phyloP scores from a whole-genome alignment of 30 jellyfish, hydroid and myxozoan genomes.

The Pseudorhiza aurosa region DNA sequence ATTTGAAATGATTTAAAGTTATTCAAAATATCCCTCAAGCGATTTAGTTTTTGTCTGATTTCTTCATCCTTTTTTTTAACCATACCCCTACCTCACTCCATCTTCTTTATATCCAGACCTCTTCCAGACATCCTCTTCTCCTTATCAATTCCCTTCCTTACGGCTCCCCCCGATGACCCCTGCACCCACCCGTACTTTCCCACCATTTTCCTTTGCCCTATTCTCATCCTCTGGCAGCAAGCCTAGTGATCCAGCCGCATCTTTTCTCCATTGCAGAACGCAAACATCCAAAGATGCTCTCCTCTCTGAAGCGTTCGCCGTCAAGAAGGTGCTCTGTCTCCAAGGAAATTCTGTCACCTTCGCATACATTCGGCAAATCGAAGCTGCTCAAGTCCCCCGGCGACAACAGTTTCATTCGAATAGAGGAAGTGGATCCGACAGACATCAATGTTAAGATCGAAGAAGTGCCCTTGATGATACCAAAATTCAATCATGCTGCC shows the following conservation, averaged over 20 bases:
- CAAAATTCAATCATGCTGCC: slow-evolving; percentile 71
- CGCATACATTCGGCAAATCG: slow-evolving; percentile 57
- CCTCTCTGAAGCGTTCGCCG: slow-evolving; percentile 74
- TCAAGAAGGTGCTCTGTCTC: slow-evolving; percentile 68
- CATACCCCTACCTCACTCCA: no score
- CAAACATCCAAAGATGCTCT: slow-evolving; percentile 73
- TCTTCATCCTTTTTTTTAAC: neutral
- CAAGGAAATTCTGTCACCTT: slow-evolving; percentile 57
- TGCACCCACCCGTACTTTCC: neutral
- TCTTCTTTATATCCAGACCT: neutral
- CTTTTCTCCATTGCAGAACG: slow-evolving; percentile 53
- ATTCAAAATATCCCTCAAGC: no score
- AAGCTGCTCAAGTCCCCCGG: slow-evolving; percentile 71
- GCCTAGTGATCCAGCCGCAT: no score
- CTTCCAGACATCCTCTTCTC: neutral
- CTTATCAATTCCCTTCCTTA: neutral
- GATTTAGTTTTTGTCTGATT: no score
- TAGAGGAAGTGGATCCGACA: slow-evolving; percentile 90
- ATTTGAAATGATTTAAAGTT: no score
- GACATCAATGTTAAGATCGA: slow-evolving; percentile 90
- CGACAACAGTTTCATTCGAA: slow-evolving; percentile 76
- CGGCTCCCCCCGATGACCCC: neutral
- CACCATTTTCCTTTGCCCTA: neutral
- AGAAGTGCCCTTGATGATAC: slow-evolving; percentile 92
- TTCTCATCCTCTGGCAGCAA: no score